A percentile compares a stretch with the other conserved stretches of the same genome.
Evolutionary conservation across 2,113 vertebrate species (phyloP).

Genomic region (Centropus bengalensis): DNA sequence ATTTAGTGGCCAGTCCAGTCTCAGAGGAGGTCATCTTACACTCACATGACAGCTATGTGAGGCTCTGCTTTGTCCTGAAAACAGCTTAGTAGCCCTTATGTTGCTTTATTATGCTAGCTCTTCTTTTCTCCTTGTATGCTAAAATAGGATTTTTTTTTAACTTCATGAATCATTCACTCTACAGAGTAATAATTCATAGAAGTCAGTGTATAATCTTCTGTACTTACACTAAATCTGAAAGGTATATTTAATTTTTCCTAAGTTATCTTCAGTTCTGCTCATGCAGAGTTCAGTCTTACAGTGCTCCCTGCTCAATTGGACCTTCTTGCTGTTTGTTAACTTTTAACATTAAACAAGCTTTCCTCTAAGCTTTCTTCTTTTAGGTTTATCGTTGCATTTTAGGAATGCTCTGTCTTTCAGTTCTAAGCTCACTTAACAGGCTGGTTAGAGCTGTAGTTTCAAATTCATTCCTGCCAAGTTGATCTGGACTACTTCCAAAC

Average conservation of each 20-base stretch:
- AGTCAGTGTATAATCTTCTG: slow-evolving; percentile 23
- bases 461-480: not conserved
- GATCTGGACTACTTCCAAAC: not conserved
- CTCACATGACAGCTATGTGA: slow-evolving; percentile 24
- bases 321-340: not conserved
- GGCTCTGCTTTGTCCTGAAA: slow-evolving; percentile 28
- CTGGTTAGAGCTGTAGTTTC: not conserved
- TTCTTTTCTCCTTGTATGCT: not conserved
- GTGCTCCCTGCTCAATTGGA: not conserved
- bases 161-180: slow-evolving; percentile 62
- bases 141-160: slow-evolving; percentile 6
- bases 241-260: slow-evolving; percentile 32
- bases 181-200: slow-evolving; percentile 36
- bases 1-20: not conserved
- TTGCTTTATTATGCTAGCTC: slow-evolving; percentile 1
- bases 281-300: not conserved
- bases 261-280: not conserved
- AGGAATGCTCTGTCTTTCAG: not conserved
- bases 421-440: not conserved
- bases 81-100: not conserved
- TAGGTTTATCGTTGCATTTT: not conserved
- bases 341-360: not conserved
- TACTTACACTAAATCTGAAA: slow-evolving; percentile 51
- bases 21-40: not conserved
- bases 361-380: not conserved